Evolutionary conservation across 2,888 invertebrate species (phyloP), one percentile per base, ranked within the genome.

Genomic region (Xylota sylvarum): DNA sequence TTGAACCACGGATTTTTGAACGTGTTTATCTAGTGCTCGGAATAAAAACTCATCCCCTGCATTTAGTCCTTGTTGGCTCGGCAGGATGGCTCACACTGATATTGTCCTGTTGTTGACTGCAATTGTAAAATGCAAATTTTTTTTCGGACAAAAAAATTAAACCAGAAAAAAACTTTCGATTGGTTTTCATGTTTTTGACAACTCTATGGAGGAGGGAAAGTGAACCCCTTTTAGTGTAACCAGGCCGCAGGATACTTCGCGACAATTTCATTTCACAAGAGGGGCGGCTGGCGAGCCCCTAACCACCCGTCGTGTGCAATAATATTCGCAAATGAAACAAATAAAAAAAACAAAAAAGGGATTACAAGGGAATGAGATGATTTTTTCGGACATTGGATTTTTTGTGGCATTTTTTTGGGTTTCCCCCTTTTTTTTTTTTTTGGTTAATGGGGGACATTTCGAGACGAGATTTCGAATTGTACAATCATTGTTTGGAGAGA

Each of bases 41-140:
- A 60, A 77, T 37, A 35, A 70, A 58, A 35, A 30, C 35, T 7
- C 46, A 2, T 9, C 55, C 62, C 46, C 6, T 12, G 23, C 9
- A 19, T 17, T 56, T 1, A 19, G 5, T 23, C 23, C 52, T 32
- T 5, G 14, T 10, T 19, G 19, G 9, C n/a, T 4, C 35, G 30
- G 50, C 43, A 27, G 60, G 43, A 32, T 32, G 48, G 50, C 60
- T 32, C 60, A 35, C 64, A 35, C 64, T 60, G 85, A 86, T 86
- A 86, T 86, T 76, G 72, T 78, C 73, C 73, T 62, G 77, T 81
- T 82, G 86, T 77, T 86, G 86, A 86, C 82, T 86, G 86, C 86
- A 86, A 86, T 86, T 86, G 86, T 86, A 86, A 86, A 86, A 86
- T 86, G 86, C 86, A 82, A 86, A 86, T 81, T 80, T 76, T 50